Percentiles rank a stretch among this genome's conserved stretches.
These are phyloP conservation scores for Amphipyra tragopoginis DNA, from an alignment of 2,888 invertebrate genomes.

Conservation along the genomic window DNA sequence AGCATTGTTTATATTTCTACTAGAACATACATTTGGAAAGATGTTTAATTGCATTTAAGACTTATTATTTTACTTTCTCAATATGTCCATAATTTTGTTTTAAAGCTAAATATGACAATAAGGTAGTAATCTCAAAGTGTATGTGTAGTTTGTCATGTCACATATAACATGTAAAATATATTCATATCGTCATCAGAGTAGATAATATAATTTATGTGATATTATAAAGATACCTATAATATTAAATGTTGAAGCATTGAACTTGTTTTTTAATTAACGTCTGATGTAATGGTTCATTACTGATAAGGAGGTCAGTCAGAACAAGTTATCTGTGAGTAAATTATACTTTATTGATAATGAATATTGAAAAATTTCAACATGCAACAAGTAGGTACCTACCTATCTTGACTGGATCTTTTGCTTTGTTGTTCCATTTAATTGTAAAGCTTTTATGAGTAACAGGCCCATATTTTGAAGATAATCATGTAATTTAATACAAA, in stretches of 20 bases:
- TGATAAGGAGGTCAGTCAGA: slow-evolving; percentile 56
- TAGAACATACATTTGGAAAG: too few species aligned
- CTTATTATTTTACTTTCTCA: not conserved
- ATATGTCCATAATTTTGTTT: not conserved
- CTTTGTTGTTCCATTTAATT: not conserved
- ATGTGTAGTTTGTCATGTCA: slow-evolving; percentile 53
- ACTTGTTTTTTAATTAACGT: slow-evolving; percentile 50
- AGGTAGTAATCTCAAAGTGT: slow-evolving; percentile 75
- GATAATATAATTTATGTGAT: slow-evolving; percentile 68
- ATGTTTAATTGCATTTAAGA: slow-evolving; percentile 1
- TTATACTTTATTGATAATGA: slow-evolving; percentile 27
- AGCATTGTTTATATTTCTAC: not conserved
- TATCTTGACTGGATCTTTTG: not conserved
- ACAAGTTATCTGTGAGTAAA: slow-evolving; percentile 47
- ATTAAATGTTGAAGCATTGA: slow-evolving; percentile 63
- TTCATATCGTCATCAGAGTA: slow-evolving; percentile 18
- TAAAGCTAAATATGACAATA: slow-evolving; percentile 68
- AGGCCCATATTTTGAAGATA: too few species aligned
- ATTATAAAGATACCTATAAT: slow-evolving; percentile 48
- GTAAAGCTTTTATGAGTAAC: too few species aligned
- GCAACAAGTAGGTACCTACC: slow-evolving; percentile 1
- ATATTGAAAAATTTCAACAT: slow-evolving; percentile 26
- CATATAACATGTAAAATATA: slow-evolving; percentile 53
- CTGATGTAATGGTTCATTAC: slow-evolving; percentile 54
- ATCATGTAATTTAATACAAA: too few species aligned